Percentiles rank a stretch among this genome's conserved stretches.
These are phyloP conservation scores for Corythaixoides concolor DNA, from an alignment of 2,113 vertebrate genomes.

Conservation along the genomic window DNA sequence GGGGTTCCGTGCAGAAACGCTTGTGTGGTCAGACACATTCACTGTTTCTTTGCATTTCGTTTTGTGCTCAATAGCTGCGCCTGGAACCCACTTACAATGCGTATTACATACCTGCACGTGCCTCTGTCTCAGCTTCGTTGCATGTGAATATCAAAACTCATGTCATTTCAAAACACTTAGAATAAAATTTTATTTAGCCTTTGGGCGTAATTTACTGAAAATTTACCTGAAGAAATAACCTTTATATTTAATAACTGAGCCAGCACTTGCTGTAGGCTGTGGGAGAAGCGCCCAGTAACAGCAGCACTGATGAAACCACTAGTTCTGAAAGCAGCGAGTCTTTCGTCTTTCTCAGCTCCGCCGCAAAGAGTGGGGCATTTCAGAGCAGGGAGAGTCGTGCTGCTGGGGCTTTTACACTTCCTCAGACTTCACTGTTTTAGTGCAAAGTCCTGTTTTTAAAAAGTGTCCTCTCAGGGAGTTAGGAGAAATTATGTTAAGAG, in stretches of 20 bases:
- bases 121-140: not conserved
- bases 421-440: not conserved
- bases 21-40: not conserved
- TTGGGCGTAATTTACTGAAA: not conserved
- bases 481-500: not conserved
- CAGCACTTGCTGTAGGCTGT: not conserved
- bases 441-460: not conserved
- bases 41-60: not conserved
- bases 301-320: not conserved
- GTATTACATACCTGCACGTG: accelerated
- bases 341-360: not conserved
- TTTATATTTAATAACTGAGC: not conserved
- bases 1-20: accelerated
- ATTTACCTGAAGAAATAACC: not conserved
- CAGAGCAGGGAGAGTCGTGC: not conserved
- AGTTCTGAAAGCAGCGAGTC: not conserved
- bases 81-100: accelerated
- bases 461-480: not conserved
- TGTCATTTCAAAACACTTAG: not conserved
- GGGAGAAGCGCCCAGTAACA: not conserved
- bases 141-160: not conserved
- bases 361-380: not conserved
- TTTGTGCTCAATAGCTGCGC: not conserved
- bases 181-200: not conserved
- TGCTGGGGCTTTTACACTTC: not conserved